Percentiles rank a stretch among this genome's conserved stretches.
These are phyloP conservation scores for Sericinus montela DNA, from an alignment of 2,888 invertebrate genomes.

Conservation along the genomic window DNA sequence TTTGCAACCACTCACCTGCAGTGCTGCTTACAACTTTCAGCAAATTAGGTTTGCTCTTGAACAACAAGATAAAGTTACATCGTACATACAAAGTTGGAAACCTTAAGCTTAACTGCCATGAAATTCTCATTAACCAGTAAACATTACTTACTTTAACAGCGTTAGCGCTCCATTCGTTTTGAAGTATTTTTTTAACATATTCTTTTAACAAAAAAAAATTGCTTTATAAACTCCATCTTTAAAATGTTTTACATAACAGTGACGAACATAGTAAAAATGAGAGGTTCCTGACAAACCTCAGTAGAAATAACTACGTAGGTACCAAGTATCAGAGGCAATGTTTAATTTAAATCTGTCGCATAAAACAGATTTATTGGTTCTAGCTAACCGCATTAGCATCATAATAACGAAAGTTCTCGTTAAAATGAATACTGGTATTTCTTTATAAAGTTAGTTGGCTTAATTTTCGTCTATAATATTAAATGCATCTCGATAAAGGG, in stretches of 20 bases:
- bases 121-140: not conserved
- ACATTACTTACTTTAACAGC: not conserved
- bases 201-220: no score
- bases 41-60: slow-evolving; percentile 7
- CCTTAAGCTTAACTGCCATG: slow-evolving; percentile 1
- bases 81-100: not conserved
- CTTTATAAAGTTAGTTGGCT: no score
- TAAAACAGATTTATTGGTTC: slow-evolving; percentile 8
- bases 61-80: slow-evolving; percentile 5
- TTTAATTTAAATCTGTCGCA: slow-evolving; percentile 12
- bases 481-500: no score
- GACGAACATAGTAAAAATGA: no score
- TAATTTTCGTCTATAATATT: no score
- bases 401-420: not conserved
- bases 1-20: not conserved
- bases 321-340: not conserved
- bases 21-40: slow-evolving; percentile 1
- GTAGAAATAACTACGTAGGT: not conserved
- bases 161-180: no score
- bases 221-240: no score
- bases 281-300: not conserved
- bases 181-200: no score
- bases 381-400: slow-evolving; percentile 3
- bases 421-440: no score
- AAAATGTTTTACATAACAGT: no score